Evolutionary conservation across 2,888 invertebrate genomes (phyloP).

Genomic region (Agrotis exclamationis): DNA sequence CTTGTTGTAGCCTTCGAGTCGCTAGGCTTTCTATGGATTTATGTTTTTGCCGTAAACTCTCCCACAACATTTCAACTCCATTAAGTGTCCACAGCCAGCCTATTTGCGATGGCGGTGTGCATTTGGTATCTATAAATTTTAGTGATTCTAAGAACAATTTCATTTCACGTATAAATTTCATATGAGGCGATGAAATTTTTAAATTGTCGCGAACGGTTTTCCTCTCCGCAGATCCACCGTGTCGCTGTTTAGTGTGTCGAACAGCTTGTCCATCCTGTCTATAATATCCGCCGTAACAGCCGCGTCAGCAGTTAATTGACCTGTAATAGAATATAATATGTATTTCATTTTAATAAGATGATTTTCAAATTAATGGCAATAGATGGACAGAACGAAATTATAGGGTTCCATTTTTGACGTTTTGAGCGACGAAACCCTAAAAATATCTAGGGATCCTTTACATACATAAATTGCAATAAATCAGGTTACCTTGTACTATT

Average conservation of each 20-base stretch:
- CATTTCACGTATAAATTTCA: constrained; percentile 1
- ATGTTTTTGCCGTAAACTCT: constrained; percentile 2
- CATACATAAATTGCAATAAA: too few species aligned
- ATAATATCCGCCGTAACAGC: not conserved
- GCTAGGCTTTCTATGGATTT: not conserved
- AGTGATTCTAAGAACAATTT: not conserved
- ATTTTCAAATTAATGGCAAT: too few species aligned
- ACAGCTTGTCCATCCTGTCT: constrained; percentile 10
- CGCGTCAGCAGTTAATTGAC: too few species aligned
- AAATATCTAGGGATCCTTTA: constrained; percentile 1
- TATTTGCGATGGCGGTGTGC: constrained; percentile 7
- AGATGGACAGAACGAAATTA: too few species aligned
- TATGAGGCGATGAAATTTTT: not conserved
- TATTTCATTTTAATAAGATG: too few species aligned
- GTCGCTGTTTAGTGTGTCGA: not conserved
- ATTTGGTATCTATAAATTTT: not conserved
- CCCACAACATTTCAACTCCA: constrained; percentile 7
- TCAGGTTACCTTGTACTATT: too few species aligned
- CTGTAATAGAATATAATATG: too few species aligned
- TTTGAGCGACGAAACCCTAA: not conserved
- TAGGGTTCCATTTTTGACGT: too few species aligned
- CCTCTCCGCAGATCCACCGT: constrained; percentile 8
- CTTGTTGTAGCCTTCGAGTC: constrained; percentile 12
- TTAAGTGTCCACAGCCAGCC: constrained; percentile 10
- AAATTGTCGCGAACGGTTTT: constrained; percentile 9